A percentile compares a stretch with the other conserved stretches of the same genome.
Evolutionary conservation across 2,888 invertebrate species (phyloP).

Genomic region (Athetis lepigone): DNA sequence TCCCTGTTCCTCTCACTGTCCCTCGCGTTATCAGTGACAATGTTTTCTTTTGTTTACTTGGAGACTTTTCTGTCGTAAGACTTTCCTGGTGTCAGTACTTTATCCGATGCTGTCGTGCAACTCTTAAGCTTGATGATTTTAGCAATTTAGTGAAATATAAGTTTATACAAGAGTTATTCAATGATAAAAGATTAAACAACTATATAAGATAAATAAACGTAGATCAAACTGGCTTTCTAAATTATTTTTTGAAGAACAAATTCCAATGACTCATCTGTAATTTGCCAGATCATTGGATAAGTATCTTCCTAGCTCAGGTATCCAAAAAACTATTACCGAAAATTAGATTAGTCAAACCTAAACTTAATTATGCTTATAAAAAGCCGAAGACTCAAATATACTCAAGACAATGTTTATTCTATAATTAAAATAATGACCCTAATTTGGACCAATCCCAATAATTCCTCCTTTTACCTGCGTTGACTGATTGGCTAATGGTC

Average conservation of each 20-base stretch:
- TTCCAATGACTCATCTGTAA: slow-evolving; percentile 10
- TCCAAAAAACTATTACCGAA: slow-evolving; percentile 24
- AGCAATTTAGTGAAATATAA: too few species aligned
- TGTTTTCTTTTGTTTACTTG: slow-evolving; percentile 24
- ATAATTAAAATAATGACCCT: slow-evolving; percentile 88
- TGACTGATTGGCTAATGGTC: slow-evolving; percentile 83
- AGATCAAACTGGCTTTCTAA: too few species aligned
- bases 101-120: not conserved
- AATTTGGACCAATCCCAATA: slow-evolving; percentile 83
- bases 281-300: slow-evolving; percentile 17
- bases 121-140: not conserved
- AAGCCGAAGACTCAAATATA: slow-evolving; percentile 71
- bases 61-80: not conserved
- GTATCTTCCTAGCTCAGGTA: slow-evolving; percentile 1
- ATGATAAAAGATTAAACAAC: too few species aligned
- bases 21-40: slow-evolving; percentile 46
- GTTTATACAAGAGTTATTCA: not conserved
- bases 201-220: too few species aligned
- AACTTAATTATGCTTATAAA: slow-evolving; percentile 45
- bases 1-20: slow-evolving; percentile 63
- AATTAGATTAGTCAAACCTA: slow-evolving; percentile 50
- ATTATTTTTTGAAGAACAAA: slow-evolving; percentile 20
- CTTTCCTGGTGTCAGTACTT: not conserved
- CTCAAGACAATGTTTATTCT: slow-evolving; percentile 78
- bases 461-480: slow-evolving; percentile 80